Conservation (phyloP, 2,888 invertebrate species). For the Sphinx pinastri region DNA sequence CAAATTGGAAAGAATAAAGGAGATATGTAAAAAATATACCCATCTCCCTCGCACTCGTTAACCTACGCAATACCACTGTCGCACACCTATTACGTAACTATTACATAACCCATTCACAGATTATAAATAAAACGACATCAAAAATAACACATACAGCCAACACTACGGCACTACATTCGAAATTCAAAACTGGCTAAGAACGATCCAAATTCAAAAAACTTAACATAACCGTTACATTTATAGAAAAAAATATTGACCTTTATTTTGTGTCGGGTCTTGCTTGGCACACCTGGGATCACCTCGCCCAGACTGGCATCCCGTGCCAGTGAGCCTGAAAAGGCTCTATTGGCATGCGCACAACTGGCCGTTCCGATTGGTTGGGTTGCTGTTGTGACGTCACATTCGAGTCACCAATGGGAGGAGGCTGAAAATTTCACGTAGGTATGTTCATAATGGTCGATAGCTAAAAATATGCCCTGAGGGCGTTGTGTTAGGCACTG, state of each 20-base stretch:
- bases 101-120: constrained; percentile 36
- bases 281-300: constrained; percentile 79
- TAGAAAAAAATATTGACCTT: constrained; percentile 68
- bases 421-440: constrained; percentile 76
- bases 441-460: constrained; percentile 74
- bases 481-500: constrained; percentile 46
- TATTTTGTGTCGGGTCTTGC: constrained; percentile 62
- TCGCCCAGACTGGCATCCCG: constrained; percentile 74
- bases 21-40: constrained; percentile 4
- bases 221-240: constrained; percentile 37
- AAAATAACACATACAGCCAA: constrained; percentile 36
- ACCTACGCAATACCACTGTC: constrained; percentile 42
- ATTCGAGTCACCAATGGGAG: constrained; percentile 58
- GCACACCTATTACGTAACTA: constrained; percentile 48
- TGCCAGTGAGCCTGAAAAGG: constrained; percentile 58
- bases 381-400: constrained; percentile 69
- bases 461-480: constrained; percentile 74
- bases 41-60: constrained; percentile 42
- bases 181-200: constrained; percentile 1
- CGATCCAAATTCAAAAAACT: constrained; percentile 28
- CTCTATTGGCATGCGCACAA: constrained; percentile 68
- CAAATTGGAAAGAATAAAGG: not conserved
- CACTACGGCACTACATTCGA: constrained; percentile 29
- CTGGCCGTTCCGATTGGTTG: constrained; percentile 65
- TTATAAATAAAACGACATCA: constrained; percentile 25